A percentile compares a stretch with the other conserved stretches of the same genome.
phyloP scores from a whole-genome alignment of 1,140 invertebrate genomes.

The Megathymus violae region DNA sequence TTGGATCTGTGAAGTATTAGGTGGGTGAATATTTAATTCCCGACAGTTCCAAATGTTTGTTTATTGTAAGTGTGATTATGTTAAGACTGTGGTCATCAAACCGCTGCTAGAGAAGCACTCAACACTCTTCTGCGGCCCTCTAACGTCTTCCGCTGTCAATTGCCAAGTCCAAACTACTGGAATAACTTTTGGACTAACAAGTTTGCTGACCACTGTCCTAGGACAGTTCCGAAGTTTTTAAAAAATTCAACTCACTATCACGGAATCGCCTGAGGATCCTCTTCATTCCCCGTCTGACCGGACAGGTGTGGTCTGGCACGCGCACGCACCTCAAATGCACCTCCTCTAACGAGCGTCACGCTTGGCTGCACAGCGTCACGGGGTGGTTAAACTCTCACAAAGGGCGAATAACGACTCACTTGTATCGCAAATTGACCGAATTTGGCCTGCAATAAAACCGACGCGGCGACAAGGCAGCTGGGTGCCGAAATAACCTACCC shows the following conservation, averaged over 20 bases:
- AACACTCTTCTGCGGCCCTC: too few relatives aligned
- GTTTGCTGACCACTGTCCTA: too few relatives aligned
- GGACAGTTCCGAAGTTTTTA: background rate
- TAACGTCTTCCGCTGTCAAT: too few relatives aligned
- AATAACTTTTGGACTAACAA: too few relatives aligned
- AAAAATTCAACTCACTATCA: slow-evolving; percentile 59
- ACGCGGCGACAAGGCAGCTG: background rate
- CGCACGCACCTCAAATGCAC: slow-evolving; percentile 57
- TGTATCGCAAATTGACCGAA: slow-evolving; percentile 39
- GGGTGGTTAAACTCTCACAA: slow-evolving; percentile 63
- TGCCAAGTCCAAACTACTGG: too few relatives aligned
- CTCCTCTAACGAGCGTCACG: slow-evolving; percentile 50
- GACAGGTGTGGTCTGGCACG: slow-evolving; percentile 64
- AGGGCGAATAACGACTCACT: slow-evolving; percentile 46
- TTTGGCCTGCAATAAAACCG: slow-evolving; percentile 7
- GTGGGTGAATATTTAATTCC: too few relatives aligned
- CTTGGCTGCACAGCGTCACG: slow-evolving; percentile 53
- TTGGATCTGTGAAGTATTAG: too few relatives aligned
- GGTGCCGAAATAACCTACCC: background rate
- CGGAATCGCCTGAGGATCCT: slow-evolving; percentile 59
- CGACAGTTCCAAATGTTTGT: too few relatives aligned
- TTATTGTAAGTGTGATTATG: too few relatives aligned
- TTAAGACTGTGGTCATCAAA: too few relatives aligned
- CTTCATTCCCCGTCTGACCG: slow-evolving; percentile 53
- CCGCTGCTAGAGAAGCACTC: too few relatives aligned